Evolutionary conservation across 2,113 vertebrate species (phyloP), one percentile per base, ranked within the genome.

Genomic region (Phylloscopus whistleri): DNA sequence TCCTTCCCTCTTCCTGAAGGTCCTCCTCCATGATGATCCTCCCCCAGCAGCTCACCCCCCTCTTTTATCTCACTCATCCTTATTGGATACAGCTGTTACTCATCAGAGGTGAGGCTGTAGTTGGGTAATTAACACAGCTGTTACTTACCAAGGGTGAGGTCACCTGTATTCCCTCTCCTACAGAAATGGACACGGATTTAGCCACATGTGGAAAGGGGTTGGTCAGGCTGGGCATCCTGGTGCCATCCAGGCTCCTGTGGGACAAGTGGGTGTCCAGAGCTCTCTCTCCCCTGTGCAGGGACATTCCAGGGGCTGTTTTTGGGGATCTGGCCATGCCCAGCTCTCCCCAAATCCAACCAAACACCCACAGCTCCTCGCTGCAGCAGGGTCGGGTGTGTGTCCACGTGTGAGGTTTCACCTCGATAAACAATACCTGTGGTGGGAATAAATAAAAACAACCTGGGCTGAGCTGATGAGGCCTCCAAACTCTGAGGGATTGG

Each of bases 201-300:
- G n/a, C n/a, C 12, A 0, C 1, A 1, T 31, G 26, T 14, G 4
- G 0, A 30, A 30, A 52, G 55, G 48, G 39, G 3, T 23, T 1
- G 31, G n/a, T 30, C 4, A 24, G 51, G 43, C 17, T 5, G 6
- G 44, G 27, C 14, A 4, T 51, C 43, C 24, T 12, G 59, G 66
- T n/a, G 81, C 4, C 10, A 27, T 4, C 27, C 62, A 20, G 44
- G 62, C n/a, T 81, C 4, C 1, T 21, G 31, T 24, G 43, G 62
- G 27, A n/a, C 3, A 3, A 6, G 48, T 44, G 17, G 16, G 4
- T 23, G 14, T 4, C 16, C 12, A 0, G 28, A 13, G 49, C 44
- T 46, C 27, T 37, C 9, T 66, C 1, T 41, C 3, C 6, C 13
- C 33, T 59, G 59, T 22, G 0, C 3, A 1, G 18, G 27, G 31